Percentiles rank a stretch among this genome's conserved stretches.
These are phyloP conservation scores for Oceanodroma tethys DNA, from an alignment of 2,113 vertebrate genomes.

Conservation along the genomic window DNA sequence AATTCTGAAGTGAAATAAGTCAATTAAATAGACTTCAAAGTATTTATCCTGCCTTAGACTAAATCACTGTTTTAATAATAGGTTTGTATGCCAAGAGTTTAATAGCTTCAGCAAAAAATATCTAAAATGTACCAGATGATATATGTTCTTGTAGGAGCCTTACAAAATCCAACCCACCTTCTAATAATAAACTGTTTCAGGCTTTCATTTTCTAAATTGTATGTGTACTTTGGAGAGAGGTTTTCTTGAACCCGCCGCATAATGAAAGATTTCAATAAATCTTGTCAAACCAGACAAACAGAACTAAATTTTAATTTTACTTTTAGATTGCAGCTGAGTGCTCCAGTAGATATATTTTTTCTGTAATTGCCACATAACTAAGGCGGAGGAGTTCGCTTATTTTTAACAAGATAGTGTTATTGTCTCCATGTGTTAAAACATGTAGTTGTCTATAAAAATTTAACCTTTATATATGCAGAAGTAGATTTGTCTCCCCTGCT, in stretches of 20 bases:
- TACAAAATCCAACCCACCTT: neutral
- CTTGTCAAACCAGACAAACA: constrained; percentile 40
- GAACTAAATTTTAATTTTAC: constrained; percentile 1
- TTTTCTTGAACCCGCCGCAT: constrained; percentile 12
- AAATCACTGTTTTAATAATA: constrained; percentile 1
- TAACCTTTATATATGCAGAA: neutral
- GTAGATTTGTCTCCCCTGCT: neutral
- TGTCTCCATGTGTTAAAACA: neutral
- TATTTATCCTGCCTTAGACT: neutral
- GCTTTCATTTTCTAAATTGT: constrained; percentile 53
- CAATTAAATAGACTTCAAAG: constrained; percentile 17
- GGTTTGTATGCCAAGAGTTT: neutral
- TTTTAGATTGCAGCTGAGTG: constrained; percentile 14
- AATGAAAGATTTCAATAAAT: constrained; percentile 33
- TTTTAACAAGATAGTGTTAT: neutral
- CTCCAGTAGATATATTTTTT: neutral
- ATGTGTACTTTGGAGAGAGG: constrained; percentile 25
- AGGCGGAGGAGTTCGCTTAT: neutral
- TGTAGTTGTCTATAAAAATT: neutral
- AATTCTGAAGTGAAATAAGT: neutral
- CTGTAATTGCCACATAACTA: neutral
- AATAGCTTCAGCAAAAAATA: neutral
- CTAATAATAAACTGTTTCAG: constrained; percentile 33
- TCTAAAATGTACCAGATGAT: neutral
- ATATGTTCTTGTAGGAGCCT: neutral